Base-by-base conservation (phyloP, 2,888 invertebrate genomes). In the Zygogramma bicolorata region DNA sequence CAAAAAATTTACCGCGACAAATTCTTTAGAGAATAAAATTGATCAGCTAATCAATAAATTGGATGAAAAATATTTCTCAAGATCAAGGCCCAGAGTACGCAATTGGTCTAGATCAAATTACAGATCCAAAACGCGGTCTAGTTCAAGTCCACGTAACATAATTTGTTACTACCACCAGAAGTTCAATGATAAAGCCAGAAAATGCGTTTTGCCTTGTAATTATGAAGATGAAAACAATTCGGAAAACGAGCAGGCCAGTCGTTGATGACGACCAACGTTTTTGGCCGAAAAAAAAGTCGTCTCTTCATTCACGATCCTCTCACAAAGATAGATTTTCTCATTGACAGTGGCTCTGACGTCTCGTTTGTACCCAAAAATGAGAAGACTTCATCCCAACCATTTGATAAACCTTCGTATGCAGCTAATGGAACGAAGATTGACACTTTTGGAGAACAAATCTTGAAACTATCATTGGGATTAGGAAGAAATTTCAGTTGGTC, bases 401-500 rank as follows among this genome's bases (percentile, higher is more conserved):
- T 58, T 7, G 63, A 63, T 5, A 63, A 63, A 10, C 31, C 38
- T 29, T 34, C 67, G 7, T 71, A 40, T 25, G 68, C 71, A 38
- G 71, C 63, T 7, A 71, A 67, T 20, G 31, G 27, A 13, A 58
- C 63, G 13, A 42, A 15, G 10, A 71, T 68, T 7, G 20, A 31
- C 38, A 71, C 31, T 4, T 71, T 49, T 58, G 71, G 68, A 18
- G 57, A 62, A 62, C 38, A 34, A 46, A 22, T 15, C 0, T 42
- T 71, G 25, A 31, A 49, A 6, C 6, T 68, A 18, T 49, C 67
- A 29, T 8, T 67, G 3, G 61, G 42, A 20, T 25, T 71, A 13
- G 1, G 67, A 34, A 18, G 71, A 29, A 27, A 38, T 5, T 62
- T 68, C 57, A 49, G 27, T 22, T 68, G 68, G 71, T 46, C 57